Conservation (phyloP, 2,113 vertebrate genomes). For the Jaculus jaculus region DNA sequence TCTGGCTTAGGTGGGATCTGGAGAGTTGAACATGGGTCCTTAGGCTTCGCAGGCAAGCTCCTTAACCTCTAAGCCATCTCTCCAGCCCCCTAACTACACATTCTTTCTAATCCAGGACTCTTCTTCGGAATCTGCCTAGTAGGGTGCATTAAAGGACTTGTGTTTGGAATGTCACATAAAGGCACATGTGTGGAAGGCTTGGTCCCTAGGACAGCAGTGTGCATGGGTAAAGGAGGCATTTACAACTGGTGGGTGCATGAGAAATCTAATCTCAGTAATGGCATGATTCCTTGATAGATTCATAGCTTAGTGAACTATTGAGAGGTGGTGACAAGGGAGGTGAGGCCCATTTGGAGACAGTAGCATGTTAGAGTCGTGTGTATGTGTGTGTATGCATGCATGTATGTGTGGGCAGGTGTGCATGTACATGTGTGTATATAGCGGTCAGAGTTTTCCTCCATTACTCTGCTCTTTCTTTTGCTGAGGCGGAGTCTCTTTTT, state of each 20-base stretch:
- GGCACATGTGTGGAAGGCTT: background rate
- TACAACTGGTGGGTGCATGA: background rate
- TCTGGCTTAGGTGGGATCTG: no score
- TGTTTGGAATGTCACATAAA: background rate
- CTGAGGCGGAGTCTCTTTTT: no score
- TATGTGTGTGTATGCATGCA: no score
- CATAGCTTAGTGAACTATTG: background rate
- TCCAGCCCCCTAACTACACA: fast-evolving
- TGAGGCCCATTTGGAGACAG: background rate
- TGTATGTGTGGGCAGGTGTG: no score
- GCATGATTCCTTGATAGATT: background rate
- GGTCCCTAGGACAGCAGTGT: background rate
- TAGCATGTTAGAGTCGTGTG: background rate
- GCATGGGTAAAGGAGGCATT: background rate
- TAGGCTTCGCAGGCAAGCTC: no score
- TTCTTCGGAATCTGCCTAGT: background rate
- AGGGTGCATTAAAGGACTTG: background rate
- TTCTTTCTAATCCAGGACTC: background rate
- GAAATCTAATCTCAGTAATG: background rate
- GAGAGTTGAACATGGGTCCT: no score
- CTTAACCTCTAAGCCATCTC: no score
- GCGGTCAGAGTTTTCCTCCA: no score
- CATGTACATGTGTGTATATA: no score
- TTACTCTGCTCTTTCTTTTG: no score
- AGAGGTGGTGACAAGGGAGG: background rate